Evolutionary conservation across 2,888 invertebrate species (phyloP).

Genomic region (Ashinkailepas kermadecensis): DNA sequence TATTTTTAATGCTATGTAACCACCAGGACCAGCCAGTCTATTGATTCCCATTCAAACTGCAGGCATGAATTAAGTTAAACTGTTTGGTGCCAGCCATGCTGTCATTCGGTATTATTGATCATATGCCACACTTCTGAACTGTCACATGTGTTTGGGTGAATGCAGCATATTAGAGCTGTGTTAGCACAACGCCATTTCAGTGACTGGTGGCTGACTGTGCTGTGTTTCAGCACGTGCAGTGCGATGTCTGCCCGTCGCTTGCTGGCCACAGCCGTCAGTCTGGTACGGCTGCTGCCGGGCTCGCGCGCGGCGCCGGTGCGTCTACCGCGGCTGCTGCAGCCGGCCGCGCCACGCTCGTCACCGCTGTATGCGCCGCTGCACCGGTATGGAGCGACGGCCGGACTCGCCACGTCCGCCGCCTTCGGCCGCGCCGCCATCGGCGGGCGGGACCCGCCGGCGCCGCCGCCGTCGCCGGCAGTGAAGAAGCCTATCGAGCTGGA

Average conservation of each 20-base stretch:
- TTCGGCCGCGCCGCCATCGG: not conserved
- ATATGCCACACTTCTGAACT: too few species aligned
- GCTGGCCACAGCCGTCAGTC: not conserved
- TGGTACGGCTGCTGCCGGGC: not conserved
- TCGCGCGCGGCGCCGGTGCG: not conserved
- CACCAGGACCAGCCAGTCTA: too few species aligned
- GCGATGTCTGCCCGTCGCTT: not conserved
- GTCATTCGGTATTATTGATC: too few species aligned
- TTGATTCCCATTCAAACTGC: too few species aligned
- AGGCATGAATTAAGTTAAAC: too few species aligned
- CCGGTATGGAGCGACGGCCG: not conserved
- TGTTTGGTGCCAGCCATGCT: too few species aligned
- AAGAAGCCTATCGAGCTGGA: constrained; percentile 3
- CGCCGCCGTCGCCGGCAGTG: not conserved
- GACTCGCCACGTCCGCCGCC: not conserved
- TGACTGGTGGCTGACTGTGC: too few species aligned
- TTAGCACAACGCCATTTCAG: too few species aligned
- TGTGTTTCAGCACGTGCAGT: not conserved
- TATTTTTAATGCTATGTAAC: too few species aligned
- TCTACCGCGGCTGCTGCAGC: not conserved
- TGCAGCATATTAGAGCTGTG: too few species aligned
- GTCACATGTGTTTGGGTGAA: too few species aligned
- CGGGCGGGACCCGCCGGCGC: not conserved
- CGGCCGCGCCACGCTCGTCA: not conserved
- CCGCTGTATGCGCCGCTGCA: not conserved